Base-by-base conservation (phyloP, 2,113 vertebrate genomes). In the Periophthalmus modestus region DNA sequence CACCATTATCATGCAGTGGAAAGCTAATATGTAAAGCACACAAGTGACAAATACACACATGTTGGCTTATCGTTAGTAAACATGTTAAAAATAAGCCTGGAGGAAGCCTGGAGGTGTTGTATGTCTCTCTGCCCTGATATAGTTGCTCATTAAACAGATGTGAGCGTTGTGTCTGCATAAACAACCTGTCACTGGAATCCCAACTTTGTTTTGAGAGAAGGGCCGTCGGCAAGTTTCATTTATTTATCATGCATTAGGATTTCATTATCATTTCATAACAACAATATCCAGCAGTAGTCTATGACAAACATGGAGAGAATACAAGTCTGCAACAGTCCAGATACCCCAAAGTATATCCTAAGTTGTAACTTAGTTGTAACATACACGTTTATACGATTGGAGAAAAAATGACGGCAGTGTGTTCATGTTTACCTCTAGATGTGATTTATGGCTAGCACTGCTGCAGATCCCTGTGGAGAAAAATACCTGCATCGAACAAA, bases 391-490 rank as follows among this genome's bases (percentile, higher is more conserved):
- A 2, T 65, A 39, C n/a, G 61, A 63, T 36, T 34, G 33, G 33
- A 19, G 7, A 33, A 33, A 28, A 16, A 39, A 54, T 48, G 66
- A 61, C 69, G 54, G 36, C 71, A 39, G 66, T 46, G 57, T 66
- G 68, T n/a, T 3, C 71, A 57, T 77, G 58, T 79, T 79, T 78
- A 76, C 74, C 46, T 80, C 71, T 34, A 76, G 23, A 69, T 47
- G 57, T 82, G 80, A 86, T 87, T 87, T 74, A 87, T 87, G 23
- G 74, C 79, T 66, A 46, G 69, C 68, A 66, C 36, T 55, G 52
- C 71, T 74, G 28, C 69, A 23, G 18, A 24, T 19, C 81, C 79
- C 67, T 46, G 48, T 46, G 43, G 79, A 84, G 72, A 79, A 83
- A 81, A 79, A 74, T 58, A 46, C 58, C 74, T 74, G 71, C 54